These are phyloP conservation scores for Brachystomella parvula DNA, from an alignment of 1,140 invertebrate species.

Conservation along the genomic window DNA sequence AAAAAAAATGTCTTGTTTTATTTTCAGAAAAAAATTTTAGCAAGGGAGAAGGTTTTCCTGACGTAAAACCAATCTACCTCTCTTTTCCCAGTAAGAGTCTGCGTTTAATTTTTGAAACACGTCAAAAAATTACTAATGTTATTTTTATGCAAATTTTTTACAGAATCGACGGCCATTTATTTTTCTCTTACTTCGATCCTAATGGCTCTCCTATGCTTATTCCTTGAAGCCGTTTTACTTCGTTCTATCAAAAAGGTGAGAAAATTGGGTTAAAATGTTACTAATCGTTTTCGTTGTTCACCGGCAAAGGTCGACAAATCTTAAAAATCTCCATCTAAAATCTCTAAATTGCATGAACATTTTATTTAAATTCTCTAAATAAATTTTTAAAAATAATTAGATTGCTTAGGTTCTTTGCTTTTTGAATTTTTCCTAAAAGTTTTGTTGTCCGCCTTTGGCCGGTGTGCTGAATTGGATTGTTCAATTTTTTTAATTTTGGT, in stretches of 20 bases:
- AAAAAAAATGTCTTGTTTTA: too few species aligned
- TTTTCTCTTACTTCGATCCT: background rate
- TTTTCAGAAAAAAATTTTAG: background rate
- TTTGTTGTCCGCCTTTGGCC: too few species aligned
- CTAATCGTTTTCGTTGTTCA: too few species aligned
- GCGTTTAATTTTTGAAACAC: background rate
- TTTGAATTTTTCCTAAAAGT: too few species aligned
- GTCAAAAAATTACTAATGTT: background rate
- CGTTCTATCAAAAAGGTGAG: background rate
- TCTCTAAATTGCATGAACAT: background rate
- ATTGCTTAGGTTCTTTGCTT: background rate
- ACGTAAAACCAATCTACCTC: background rate
- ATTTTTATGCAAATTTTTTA: too few species aligned
- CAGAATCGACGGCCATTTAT: slow-evolving; percentile 3
- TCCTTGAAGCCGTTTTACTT: background rate
- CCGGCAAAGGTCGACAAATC: background rate
- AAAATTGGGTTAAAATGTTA: background rate
- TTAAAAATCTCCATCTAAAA: background rate
- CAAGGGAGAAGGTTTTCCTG: background rate
- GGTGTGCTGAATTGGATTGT: too few species aligned
- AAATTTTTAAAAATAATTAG: background rate
- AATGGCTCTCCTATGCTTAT: background rate
- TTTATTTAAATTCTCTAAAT: background rate
- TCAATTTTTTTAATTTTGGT: too few species aligned
- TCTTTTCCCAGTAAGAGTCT: background rate